These are phyloP conservation scores for Lycodopsis pacificus DNA, from an alignment of 2,797 vertebrate genomes.

Conservation along the genomic window DNA sequence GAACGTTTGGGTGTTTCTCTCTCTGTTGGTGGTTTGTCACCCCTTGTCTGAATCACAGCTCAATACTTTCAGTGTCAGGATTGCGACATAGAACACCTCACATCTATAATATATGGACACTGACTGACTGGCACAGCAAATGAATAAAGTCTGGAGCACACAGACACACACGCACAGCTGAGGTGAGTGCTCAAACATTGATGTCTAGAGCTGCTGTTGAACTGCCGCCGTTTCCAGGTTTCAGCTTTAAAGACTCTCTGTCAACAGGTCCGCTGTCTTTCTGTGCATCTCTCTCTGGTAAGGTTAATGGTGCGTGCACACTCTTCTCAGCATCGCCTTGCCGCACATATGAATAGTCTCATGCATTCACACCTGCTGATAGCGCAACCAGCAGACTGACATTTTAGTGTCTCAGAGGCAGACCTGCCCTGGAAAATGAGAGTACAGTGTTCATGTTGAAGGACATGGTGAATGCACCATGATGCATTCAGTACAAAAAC, in stretches of 20 bases:
- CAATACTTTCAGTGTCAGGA: conserved; percentile 36
- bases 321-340: conserved; percentile 13
- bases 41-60: conserved; percentile 54
- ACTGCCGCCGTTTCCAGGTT: not conserved
- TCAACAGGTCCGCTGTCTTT: conserved; percentile 1
- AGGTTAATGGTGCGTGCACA: conserved; percentile 45
- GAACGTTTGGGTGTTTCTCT: not conserved
- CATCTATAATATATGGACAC: conserved; percentile 57
- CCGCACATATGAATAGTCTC: not conserved
- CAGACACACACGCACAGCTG: conserved; percentile 36
- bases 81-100: conserved; percentile 49
- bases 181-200: conserved; percentile 13
- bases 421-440: not conserved
- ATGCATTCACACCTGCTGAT: not conserved
- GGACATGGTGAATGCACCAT: not conserved
- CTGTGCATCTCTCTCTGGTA: conserved; percentile 5
- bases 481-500: not conserved
- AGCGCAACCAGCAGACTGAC: not conserved
- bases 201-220: conserved; percentile 23
- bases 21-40: conserved; percentile 27
- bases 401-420: not conserved
- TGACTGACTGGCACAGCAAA: conserved; percentile 48
- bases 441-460: not conserved
- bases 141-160: conserved; percentile 42
- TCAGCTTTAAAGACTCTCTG: not conserved